Base-by-base conservation (phyloP, 2,888 invertebrate genomes). In the Drosophila cyrtoloma region DNA sequence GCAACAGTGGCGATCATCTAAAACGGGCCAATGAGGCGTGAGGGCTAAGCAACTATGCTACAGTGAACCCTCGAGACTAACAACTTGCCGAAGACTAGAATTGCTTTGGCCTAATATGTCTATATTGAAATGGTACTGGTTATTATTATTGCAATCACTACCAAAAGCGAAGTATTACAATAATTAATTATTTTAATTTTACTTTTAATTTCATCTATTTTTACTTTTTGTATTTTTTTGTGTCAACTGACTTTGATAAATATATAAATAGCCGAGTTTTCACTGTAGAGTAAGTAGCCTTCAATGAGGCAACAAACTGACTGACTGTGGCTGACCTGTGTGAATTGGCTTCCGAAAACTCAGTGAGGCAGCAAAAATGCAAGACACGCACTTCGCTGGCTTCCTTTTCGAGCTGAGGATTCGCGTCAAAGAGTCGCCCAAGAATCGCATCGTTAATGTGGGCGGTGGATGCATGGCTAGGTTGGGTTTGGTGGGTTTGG, bases 321-420 rank as follows among this genome's bases (percentile, higher is more conserved):
- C 47, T 60, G 47, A 47, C 56, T 58, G 64, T 51, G 67, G 62
- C 56, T 61, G 61, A 65, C 71, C 66, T 57, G 60, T 19, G 30
- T 1, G 61, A 50, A 65, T 63, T 57, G 76, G 62, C 64, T 71
- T 75, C 65, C 68, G 69, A 59, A 47, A 66, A 32, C 59, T 19
- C 79, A 82, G 60, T 81, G 71, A 79, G 74, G 71, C 79, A 78
- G 72, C 77, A 83, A 84, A 75, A 67, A 62, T 81, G 58, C 67
- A 75, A 65, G 67, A 77, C 65, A 82, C 79, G 76, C 87, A 90
- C 77, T 88, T 90, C 53, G 58, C 32, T 12, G 87, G 87, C 83
- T 88, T 87, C 87, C 84, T 81, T 77, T 71, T 75, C 51, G 47
- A 69, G 75, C 70, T 57, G 56, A 83, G 84, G 86, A 84, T 85